A percentile compares a stretch with the other conserved stretches of the same genome.
phyloP scores from a whole-genome alignment of 1,140 invertebrate species.

The Bradysia coprophila region DNA sequence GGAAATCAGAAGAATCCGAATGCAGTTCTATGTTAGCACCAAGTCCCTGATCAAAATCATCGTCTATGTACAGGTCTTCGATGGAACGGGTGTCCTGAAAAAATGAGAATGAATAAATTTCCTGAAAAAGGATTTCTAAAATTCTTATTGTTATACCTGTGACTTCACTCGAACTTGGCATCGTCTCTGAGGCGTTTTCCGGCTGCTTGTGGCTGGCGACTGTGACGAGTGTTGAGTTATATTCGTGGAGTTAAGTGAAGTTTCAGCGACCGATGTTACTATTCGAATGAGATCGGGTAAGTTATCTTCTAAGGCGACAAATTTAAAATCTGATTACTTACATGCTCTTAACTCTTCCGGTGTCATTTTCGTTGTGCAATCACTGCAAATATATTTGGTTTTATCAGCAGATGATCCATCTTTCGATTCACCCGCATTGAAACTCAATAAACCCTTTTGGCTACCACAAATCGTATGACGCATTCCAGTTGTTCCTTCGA shows the following conservation, averaged over 20 bases:
- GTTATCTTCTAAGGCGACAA: no score
- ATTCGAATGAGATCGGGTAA: no score
- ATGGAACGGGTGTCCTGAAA: not conserved
- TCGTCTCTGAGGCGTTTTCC: not conserved
- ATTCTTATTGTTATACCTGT: no score
- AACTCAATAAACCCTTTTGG: not conserved
- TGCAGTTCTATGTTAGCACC: not conserved
- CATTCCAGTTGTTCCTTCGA: not conserved
- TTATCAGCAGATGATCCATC: not conserved
- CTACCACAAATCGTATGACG: not conserved
- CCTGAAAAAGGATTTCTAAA: no score
- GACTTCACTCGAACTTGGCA: not conserved
- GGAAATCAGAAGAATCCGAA: not conserved
- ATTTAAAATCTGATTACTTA: no score
- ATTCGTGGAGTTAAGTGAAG: no score
- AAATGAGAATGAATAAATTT: no score
- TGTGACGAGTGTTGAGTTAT: no score
- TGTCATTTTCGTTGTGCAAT: not conserved
- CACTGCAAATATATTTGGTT: not conserved
- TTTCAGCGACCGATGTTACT: no score
- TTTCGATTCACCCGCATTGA: not conserved
- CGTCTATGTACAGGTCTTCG: constrained; percentile 1
- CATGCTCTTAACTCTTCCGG: not conserved
- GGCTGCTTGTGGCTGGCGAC: not conserved
- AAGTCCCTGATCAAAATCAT: not conserved